Evolutionary conservation across 1,140 invertebrate species (phyloP), one percentile per base, ranked within the genome.

Genomic region (Micrasema minimum): DNA sequence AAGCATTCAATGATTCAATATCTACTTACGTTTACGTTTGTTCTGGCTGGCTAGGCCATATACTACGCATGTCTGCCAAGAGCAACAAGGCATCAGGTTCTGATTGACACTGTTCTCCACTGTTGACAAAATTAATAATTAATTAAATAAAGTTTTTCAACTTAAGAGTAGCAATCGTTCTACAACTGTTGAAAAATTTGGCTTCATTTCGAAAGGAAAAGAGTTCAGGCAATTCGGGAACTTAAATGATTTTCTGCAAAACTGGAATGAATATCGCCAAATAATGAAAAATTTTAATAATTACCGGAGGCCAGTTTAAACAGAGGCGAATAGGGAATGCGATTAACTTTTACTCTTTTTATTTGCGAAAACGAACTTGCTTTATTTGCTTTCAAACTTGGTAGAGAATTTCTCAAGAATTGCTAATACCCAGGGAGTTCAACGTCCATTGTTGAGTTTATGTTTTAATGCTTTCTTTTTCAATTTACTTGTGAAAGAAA

Each of bases 371-470:
- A 55, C 26, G 26, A 31, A 31, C 51, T 37, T 55, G 26, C 12
- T 55, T 55, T 55, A 55, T 37, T 55, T 55, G 51, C 26, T 55
- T 55, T 37, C n/a, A 20, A 55, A 55, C 51, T 55, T 55, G 12
- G 26, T 9, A 26, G 51, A 6, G 16, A 26, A 37, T 37, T 55
- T 55, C 51, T 31, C 7, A 20, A 31, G 51, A 55, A 55, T 55
- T 10, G 51, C 51, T 35, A 55, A 55, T 55, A 55, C 31, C 50
- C 20, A 23, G 50, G 20, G 20, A 12, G 50, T 22, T 22, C 50
- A 22, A 55, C 51, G 26, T 12, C 26, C 51, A 55, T 55, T 35
- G 51, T 55, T 55, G 51, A 16, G 14, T 55, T 55, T 31, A 7
- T 12, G 51, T 55, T 55, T 55, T 55, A 35, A 55, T 55, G 51